These are phyloP conservation scores for Lysiphlebus fabarum DNA, from an alignment of 1,140 invertebrate species.

Conservation along the genomic window DNA sequence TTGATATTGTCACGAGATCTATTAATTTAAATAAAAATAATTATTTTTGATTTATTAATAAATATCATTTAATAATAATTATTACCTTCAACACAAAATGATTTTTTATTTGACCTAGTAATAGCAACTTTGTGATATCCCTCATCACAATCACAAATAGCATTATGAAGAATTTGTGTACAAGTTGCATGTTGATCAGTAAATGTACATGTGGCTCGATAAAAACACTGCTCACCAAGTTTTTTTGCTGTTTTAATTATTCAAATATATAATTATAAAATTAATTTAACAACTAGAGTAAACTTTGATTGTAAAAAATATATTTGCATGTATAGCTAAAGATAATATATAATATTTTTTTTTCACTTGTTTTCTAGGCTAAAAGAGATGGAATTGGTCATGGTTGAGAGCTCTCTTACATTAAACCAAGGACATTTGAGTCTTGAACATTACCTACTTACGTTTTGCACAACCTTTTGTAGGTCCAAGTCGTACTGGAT, in stretches of 20 bases:
- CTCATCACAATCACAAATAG: constrained; percentile 74
- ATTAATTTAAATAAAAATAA: no score
- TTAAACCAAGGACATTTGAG: background rate
- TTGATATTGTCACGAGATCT: constrained; percentile 78
- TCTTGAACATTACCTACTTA: constrained; percentile 50
- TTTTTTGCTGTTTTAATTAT: constrained; percentile 64
- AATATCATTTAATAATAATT: no score
- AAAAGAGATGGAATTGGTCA: background rate
- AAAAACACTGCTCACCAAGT: constrained; percentile 81
- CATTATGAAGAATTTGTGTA: constrained; percentile 79
- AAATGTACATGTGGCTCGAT: constrained; percentile 72
- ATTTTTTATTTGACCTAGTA: constrained; percentile 66
- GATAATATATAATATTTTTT: no score
- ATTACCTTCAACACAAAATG: constrained; percentile 83
- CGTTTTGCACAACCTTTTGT: constrained; percentile 77
- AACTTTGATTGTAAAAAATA: constrained; percentile 12
- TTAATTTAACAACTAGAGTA: background rate
- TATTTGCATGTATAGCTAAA: no score
- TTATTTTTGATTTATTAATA: no score
- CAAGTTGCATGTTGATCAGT: constrained; percentile 75
- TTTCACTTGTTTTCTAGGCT: no score
- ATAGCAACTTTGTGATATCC: constrained; percentile 75
- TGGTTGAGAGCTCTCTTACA: background rate
- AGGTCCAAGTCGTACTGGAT: constrained; percentile 70
- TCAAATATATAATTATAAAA: constrained; percentile 17